Percentiles rank a stretch among this genome's conserved stretches.
Conservation (phyloP, 1,140 invertebrate genomes). For the Megalonaias nervosa region DNA sequence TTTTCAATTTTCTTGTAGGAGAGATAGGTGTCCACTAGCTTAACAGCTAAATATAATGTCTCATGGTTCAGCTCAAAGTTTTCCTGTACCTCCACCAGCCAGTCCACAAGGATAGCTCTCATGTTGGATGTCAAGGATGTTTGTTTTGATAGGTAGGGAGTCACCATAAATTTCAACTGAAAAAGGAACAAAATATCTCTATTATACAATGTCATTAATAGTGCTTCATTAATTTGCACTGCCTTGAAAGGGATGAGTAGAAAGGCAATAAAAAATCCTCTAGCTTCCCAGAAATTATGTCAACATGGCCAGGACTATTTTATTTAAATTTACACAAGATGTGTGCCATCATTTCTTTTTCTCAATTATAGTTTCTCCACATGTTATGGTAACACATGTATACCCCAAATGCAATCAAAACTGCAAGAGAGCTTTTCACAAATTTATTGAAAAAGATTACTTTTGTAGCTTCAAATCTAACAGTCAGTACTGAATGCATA, state of each 20-base stretch:
- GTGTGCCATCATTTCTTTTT: too few species aligned
- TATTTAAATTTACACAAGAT: too few species aligned
- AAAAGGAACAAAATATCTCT: conserved; percentile 14
- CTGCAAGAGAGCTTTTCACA: too few species aligned
- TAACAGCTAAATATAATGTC: conserved; percentile 96
- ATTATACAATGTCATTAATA: not conserved
- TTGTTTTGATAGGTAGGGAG: conserved; percentile 86
- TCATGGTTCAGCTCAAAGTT: conserved; percentile 99
- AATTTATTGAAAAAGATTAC: too few species aligned
- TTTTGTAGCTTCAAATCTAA: too few species aligned
- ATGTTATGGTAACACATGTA: too few species aligned
- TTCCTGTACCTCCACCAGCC: conserved; percentile 98
- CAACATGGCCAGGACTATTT: too few species aligned
- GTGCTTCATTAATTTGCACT: not conserved
- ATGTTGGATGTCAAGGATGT: conserved; percentile 84
- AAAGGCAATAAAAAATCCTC: too few species aligned
- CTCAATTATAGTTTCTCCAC: too few species aligned
- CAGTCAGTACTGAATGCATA: too few species aligned
- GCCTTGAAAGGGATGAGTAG: conserved; percentile 4
- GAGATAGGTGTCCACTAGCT: conserved; percentile 93
- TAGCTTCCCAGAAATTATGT: too few species aligned
- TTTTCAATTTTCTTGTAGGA: conserved; percentile 74
- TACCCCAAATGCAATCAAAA: too few species aligned
- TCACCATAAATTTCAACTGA: conserved; percentile 80
- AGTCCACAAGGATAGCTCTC: conserved; percentile 94